phyloP scores from a whole-genome alignment of 2,797 vertebrate species.

The Molossus alvarezi region DNA sequence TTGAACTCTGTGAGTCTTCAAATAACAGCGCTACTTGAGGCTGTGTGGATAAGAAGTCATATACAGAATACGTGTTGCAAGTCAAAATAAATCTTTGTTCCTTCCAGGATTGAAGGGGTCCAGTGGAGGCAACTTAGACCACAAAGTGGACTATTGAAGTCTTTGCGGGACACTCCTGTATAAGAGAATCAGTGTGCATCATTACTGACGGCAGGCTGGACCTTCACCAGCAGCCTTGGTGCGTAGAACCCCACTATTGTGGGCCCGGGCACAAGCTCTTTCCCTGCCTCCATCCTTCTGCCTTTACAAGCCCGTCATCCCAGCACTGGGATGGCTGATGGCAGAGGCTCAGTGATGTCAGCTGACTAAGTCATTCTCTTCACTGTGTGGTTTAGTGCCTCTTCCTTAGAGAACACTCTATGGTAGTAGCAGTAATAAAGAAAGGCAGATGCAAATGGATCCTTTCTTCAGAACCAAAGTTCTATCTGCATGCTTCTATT shows the following conservation, averaged over 20 bases:
- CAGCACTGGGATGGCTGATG: not conserved
- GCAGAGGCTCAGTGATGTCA: not conserved
- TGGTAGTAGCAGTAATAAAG: not conserved
- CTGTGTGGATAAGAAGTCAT: not conserved
- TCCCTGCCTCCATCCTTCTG: not conserved
- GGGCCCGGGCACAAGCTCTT: not conserved
- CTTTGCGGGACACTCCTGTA: not conserved
- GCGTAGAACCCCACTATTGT: not conserved
- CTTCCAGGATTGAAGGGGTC: not conserved
- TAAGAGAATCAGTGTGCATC: not conserved
- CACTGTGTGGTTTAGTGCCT: not conserved
- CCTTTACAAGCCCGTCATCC: not conserved
- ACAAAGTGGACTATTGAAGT: not conserved
- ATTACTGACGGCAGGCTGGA: not conserved
- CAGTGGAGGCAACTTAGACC: not conserved
- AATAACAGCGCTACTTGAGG: not conserved
- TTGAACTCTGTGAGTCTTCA: not conserved
- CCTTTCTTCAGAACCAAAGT: not conserved
- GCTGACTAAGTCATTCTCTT: not conserved
- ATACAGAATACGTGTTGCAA: slow-evolving; percentile 16
- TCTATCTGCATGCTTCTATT: not conserved
- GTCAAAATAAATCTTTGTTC: slow-evolving; percentile 31
- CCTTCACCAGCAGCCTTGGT: not conserved
- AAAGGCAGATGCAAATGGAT: not conserved
- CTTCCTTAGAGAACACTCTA: not conserved